These are phyloP conservation scores for Eolophus roseicapilla DNA, from an alignment of 2,113 vertebrate species.

Conservation along the genomic window DNA sequence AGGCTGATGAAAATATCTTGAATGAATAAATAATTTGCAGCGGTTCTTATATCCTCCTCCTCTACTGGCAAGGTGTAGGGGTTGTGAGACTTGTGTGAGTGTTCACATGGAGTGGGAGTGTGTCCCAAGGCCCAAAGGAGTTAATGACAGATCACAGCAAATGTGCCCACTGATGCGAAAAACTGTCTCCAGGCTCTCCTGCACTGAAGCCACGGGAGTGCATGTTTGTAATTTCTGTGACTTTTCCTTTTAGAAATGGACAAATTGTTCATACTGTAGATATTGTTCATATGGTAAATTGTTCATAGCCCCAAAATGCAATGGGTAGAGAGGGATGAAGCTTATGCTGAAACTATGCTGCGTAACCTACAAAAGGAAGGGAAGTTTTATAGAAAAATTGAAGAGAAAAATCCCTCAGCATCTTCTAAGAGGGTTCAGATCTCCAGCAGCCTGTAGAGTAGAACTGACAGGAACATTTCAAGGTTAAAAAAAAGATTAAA, in stretches of 20 bases:
- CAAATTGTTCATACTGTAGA: neutral
- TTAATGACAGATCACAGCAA: neutral
- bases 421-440: neutral
- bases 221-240: neutral
- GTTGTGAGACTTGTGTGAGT: neutral
- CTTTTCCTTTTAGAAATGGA: neutral
- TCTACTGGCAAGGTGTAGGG: neutral
- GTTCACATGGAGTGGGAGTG: neutral
- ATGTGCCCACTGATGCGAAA: neutral
- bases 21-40: neutral
- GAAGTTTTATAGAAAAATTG: neutral
- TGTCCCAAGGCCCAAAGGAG: neutral
- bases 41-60: neutral
- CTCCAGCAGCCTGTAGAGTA: neutral
- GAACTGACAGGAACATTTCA: slow-evolving; percentile 15
- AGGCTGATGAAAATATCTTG: neutral
- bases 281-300: neutral
- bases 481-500: slow-evolving; percentile 7
- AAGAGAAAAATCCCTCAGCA: neutral
- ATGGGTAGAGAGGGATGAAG: neutral
- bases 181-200: neutral
- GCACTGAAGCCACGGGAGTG: neutral
- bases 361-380: neutral
- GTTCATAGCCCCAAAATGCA: neutral
- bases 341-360: neutral